Conservation (phyloP, 2,113 vertebrate genomes). For the Myanophis thanlyinensis region DNA sequence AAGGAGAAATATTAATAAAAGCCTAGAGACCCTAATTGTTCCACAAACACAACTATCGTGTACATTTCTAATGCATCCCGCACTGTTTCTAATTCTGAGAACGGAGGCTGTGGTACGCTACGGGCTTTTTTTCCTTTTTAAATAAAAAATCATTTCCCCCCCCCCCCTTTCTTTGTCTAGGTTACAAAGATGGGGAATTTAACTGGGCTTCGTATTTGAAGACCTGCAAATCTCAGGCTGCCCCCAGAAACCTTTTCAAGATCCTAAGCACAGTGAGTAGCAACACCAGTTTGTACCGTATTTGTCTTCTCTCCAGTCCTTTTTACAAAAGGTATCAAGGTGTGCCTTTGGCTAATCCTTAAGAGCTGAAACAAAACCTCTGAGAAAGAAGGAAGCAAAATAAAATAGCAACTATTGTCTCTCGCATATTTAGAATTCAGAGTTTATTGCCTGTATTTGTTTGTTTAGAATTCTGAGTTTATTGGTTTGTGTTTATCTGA, state of each 20-base stretch:
- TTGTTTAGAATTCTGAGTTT: background rate
- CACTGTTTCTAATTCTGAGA: constrained; percentile 53
- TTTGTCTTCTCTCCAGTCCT: constrained; percentile 14
- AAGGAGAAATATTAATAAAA: constrained; percentile 29
- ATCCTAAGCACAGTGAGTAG: constrained; percentile 81
- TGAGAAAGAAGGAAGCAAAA: constrained; percentile 20
- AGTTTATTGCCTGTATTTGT: background rate
- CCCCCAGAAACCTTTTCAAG: constrained; percentile 88
- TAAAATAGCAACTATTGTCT: constrained; percentile 31
- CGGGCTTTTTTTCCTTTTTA: constrained; percentile 13
- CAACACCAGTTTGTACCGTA: background rate
- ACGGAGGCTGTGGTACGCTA: constrained; percentile 19
- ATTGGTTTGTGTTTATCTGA: background rate
- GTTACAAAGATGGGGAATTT: constrained; percentile 88
- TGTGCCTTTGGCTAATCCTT: constrained; percentile 14
- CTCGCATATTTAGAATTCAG: background rate
- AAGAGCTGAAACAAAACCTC: background rate
- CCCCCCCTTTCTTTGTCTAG: constrained; percentile 62
- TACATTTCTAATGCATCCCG: constrained; percentile 45
- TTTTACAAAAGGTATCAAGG: background rate
- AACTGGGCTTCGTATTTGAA: constrained; percentile 89
- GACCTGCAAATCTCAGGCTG: constrained; percentile 85
- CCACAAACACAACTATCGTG: constrained; percentile 31
- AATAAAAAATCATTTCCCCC: background rate
- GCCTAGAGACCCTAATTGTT: constrained; percentile 11